These are phyloP conservation scores for Parus major DNA, from an alignment of 2,113 vertebrate genomes.

Conservation along the genomic window DNA sequence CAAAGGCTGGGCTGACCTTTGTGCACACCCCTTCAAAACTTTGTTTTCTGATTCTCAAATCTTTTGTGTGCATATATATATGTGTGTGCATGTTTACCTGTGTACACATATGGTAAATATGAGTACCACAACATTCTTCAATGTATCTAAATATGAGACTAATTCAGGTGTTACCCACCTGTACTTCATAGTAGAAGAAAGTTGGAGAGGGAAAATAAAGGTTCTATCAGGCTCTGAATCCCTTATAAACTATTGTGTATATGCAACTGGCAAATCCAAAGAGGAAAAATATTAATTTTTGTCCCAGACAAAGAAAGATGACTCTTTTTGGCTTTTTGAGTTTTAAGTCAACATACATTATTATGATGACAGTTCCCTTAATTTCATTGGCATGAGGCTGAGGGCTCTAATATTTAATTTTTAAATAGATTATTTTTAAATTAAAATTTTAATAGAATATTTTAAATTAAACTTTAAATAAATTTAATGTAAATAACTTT, in stretches of 20 bases:
- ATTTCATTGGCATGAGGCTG: not conserved
- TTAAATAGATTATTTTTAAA: too few species aligned
- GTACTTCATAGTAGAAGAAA: not conserved
- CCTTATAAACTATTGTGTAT: not conserved
- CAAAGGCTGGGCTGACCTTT: constrained; percentile 16
- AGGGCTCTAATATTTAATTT: not conserved
- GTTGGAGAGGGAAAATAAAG: not conserved
- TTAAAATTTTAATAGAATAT: too few species aligned
- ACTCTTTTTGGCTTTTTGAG: not conserved
- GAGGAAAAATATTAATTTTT: not conserved
- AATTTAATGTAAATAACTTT: too few species aligned
- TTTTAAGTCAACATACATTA: not conserved
- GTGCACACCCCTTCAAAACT: constrained; percentile 53
- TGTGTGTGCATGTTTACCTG: not conserved
- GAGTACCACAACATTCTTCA: not conserved
- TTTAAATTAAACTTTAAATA: too few species aligned
- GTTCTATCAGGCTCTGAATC: not conserved
- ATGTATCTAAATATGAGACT: not conserved
- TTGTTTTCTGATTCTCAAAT: constrained; percentile 37
- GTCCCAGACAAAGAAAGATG: not conserved
- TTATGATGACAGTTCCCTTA: not conserved
- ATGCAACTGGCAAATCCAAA: not conserved
- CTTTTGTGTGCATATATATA: not conserved
- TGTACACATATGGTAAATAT: not conserved
- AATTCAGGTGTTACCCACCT: not conserved